These are phyloP conservation scores for Myotis daubentonii DNA, from an alignment of 2,797 vertebrate species.

Conservation along the genomic window DNA sequence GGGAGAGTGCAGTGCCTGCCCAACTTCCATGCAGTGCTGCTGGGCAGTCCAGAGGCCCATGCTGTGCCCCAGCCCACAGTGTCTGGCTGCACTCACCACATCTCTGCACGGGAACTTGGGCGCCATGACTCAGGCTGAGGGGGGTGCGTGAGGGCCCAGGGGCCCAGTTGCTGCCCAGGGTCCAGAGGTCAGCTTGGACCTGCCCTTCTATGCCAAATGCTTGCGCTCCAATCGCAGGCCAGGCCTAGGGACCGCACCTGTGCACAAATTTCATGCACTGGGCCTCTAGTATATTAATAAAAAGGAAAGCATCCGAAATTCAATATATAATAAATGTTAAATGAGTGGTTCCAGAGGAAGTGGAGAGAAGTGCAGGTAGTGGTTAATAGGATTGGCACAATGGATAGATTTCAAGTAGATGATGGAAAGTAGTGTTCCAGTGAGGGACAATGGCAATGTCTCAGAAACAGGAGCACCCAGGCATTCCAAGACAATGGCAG, in stretches of 20 bases:
- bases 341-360: constrained; percentile 10
- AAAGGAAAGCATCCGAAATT: constrained; percentile 49
- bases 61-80: rapidly evolving
- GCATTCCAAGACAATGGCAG: background rate
- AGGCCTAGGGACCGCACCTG: too few relatives aligned
- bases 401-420: background rate
- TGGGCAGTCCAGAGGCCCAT: too few relatives aligned
- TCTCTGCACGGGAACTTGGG: too few relatives aligned
- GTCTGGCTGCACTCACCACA: too few relatives aligned
- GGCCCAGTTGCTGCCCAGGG: too few relatives aligned
- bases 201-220: too few relatives aligned
- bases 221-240: too few relatives aligned
- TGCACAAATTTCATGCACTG: too few relatives aligned
- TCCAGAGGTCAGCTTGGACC: too few relatives aligned
- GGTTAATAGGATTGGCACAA: background rate
- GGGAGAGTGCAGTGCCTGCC: too few relatives aligned
- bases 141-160: rapidly evolving
- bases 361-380: background rate
- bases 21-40: too few relatives aligned
- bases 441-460: background rate
- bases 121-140: too few relatives aligned
- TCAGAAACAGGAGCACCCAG: background rate
- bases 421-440: background rate
- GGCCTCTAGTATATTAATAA: background rate
- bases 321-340: constrained; percentile 44